phyloP scores from a whole-genome alignment of 2,888 invertebrate species.

The Drosophila merina region DNA sequence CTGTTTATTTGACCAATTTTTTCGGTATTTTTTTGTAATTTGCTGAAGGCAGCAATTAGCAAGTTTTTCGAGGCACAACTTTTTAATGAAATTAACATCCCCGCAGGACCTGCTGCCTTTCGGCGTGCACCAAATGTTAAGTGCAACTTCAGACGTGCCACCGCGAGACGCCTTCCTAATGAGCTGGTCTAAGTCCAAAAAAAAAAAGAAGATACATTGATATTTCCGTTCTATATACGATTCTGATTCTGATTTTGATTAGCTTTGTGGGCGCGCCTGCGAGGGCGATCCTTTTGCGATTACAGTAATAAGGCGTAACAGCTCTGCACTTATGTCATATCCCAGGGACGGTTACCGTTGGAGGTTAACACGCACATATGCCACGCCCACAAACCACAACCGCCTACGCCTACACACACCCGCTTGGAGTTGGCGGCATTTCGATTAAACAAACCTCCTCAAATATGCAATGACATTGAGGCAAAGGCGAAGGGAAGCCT shows the following conservation, averaged over 20 bases:
- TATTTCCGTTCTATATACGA: constrained; percentile 12
- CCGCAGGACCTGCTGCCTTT: constrained; percentile 19
- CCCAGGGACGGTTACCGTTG: constrained; percentile 47
- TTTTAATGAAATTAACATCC: constrained; percentile 61
- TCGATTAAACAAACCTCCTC: constrained; percentile 75
- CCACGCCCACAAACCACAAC: constrained; percentile 31
- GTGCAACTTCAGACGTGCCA: constrained; percentile 41
- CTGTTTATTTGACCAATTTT: not conserved
- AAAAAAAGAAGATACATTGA: constrained; percentile 4
- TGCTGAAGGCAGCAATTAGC: constrained; percentile 38
- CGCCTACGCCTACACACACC: not conserved
- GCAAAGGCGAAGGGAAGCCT: constrained; percentile 60
- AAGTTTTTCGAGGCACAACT: constrained; percentile 59
- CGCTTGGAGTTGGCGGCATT: constrained; percentile 47
- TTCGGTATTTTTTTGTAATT: constrained; percentile 6
- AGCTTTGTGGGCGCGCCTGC: constrained; percentile 38
- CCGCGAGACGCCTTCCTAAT: constrained; percentile 32
- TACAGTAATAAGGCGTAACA: constrained; percentile 37
- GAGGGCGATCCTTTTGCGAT: constrained; percentile 33
- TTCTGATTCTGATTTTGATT: constrained; percentile 7
- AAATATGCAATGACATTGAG: constrained; percentile 77
- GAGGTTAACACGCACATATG: constrained; percentile 39
- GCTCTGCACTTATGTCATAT: constrained; percentile 66
- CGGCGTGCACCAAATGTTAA: constrained; percentile 23
- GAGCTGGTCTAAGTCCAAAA: constrained; percentile 6